A percentile compares a stretch with the other conserved stretches of the same genome.
These are phyloP conservation scores for Acleris cristana DNA, from an alignment of 2,888 invertebrate species.

Conservation along the genomic window DNA sequence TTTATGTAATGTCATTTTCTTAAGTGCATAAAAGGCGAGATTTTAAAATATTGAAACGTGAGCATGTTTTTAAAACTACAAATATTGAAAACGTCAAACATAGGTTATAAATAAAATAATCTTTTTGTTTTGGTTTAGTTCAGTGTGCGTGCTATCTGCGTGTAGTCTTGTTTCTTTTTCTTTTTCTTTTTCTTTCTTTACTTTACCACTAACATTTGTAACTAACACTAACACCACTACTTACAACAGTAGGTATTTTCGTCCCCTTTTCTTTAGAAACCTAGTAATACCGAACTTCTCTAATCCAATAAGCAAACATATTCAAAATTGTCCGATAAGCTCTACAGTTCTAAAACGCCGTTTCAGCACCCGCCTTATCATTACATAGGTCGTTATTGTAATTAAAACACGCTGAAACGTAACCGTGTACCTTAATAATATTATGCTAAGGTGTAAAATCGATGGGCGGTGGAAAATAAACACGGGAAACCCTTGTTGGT, in stretches of 20 bases:
- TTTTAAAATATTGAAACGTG: too few species aligned
- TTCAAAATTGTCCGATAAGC: constrained; percentile 17
- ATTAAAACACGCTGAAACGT: constrained; percentile 17
- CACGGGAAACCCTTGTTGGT: constrained; percentile 15
- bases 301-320: constrained; percentile 14
- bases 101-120: too few species aligned
- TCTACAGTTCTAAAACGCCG: constrained; percentile 20
- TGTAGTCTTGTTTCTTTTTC: too few species aligned
- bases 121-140: too few species aligned
- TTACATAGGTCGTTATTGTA: constrained; percentile 19
- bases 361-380: constrained; percentile 29
- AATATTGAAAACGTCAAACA: too few species aligned
- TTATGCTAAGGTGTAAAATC: constrained; percentile 6
- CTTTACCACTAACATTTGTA: too few species aligned
- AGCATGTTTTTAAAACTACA: too few species aligned
- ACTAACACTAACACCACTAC: too few species aligned
- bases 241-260: not conserved
- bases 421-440: constrained; percentile 10
- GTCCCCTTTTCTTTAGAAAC: not conserved
- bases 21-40: too few species aligned
- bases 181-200: too few species aligned
- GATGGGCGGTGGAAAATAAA: constrained; percentile 18
- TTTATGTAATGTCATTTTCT: too few species aligned
- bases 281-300: not conserved
- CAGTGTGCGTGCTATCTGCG: too few species aligned